Percentiles rank a stretch among this genome's conserved stretches.
Conservation (phyloP, 2,888 invertebrate genomes). For the Dolichomitus sp. region DNA sequence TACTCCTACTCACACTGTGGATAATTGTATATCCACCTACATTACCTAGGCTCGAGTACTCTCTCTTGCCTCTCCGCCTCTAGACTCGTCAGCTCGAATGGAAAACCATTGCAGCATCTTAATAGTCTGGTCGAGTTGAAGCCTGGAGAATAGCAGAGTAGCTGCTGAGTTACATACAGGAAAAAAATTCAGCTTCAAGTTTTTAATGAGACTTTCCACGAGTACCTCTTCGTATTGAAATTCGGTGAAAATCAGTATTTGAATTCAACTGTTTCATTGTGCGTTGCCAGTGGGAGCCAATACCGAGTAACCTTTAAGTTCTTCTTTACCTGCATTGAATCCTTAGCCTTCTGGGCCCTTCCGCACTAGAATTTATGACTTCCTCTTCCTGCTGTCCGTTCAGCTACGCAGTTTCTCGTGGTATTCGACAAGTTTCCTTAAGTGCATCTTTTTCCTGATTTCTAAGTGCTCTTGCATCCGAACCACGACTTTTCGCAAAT, state of each 20-base stretch:
- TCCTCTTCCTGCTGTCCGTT: no score
- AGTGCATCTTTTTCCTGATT: no score
- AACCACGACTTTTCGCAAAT: no score
- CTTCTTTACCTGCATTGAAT: no score
- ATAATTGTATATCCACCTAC: constrained; percentile 53
- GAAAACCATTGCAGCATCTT: constrained; percentile 35
- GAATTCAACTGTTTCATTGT: background rate
- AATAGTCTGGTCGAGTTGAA: background rate
- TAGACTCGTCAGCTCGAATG: constrained; percentile 5
- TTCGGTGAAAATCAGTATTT: background rate
- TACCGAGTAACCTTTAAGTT: no score
- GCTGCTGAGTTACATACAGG: background rate
- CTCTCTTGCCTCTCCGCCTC: background rate
- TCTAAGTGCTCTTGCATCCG: no score
- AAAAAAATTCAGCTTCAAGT: background rate
- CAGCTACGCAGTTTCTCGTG: no score
- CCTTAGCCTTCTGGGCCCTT: no score
- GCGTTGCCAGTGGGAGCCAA: no score
- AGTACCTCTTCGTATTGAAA: background rate
- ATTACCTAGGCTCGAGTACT: constrained; percentile 16
- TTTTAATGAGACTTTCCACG: background rate
- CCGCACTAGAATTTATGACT: no score
- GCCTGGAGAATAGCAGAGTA: background rate
- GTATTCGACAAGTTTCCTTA: no score
- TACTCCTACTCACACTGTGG: constrained; percentile 30